Evolutionary conservation across 2,797 vertebrate genomes (phyloP).

Genomic region (Dermochelys coriacea): DNA sequence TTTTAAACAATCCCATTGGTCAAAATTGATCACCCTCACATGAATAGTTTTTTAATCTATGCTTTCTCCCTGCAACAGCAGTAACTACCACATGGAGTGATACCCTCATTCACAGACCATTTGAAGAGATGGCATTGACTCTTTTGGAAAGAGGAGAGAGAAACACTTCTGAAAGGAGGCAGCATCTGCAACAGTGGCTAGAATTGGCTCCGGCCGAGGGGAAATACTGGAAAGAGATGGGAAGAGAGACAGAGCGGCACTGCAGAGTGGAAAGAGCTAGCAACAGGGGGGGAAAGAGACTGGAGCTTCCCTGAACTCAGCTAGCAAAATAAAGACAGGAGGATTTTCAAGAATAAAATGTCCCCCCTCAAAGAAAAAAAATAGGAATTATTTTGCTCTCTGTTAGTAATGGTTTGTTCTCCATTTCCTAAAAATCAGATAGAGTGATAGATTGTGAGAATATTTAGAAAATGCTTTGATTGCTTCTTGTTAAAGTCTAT

Average conservation of each 20-base stretch:
- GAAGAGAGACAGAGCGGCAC: neutral
- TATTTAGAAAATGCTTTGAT: constrained; percentile 75
- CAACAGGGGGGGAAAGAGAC: neutral
- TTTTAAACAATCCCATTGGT: constrained; percentile 59
- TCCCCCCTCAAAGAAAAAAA: neutral
- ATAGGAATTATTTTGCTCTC: neutral
- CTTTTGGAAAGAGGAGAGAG: neutral
- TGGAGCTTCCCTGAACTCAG: neutral
- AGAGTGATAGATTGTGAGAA: constrained; percentile 56
- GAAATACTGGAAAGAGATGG: neutral
- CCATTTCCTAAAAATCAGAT: constrained; percentile 69
- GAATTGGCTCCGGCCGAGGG: rapidly evolving
- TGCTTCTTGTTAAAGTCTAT: constrained; percentile 46
- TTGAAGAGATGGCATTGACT: neutral
- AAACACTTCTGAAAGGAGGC: neutral
- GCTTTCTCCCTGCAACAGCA: neutral
- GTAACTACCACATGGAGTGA: neutral
- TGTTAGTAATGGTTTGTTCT: constrained; percentile 42
- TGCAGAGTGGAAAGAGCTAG: neutral
- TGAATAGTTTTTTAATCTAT: neutral
- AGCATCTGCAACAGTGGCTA: neutral
- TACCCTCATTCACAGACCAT: neutral
- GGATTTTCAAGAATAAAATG: neutral
- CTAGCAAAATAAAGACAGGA: neutral
- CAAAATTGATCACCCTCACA: neutral